Percentiles rank a stretch among this genome's conserved stretches.
phyloP scores from a whole-genome alignment of 2,113 vertebrate species.

The Heteronetta atricapilla region DNA sequence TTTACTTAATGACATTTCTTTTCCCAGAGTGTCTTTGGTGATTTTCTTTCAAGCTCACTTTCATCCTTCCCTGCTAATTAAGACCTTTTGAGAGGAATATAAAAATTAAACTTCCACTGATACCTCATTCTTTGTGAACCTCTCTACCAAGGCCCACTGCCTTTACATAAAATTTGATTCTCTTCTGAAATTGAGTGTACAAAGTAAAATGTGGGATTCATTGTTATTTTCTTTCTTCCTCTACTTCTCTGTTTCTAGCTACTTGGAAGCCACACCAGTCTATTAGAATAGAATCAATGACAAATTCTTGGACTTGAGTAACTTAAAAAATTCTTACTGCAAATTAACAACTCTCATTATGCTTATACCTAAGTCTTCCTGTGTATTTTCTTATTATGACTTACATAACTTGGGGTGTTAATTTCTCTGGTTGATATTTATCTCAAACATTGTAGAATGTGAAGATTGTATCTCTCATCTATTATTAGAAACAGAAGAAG shows the following conservation, averaged over 20 bases:
- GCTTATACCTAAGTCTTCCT: not conserved
- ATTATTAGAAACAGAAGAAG: not conserved
- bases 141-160: conserved; percentile 31
- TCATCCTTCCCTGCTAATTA: conserved; percentile 28
- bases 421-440: not conserved
- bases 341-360: not conserved
- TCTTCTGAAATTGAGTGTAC: conserved; percentile 1
- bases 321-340: not conserved
- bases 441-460: not conserved
- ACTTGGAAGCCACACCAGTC: not conserved
- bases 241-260: not conserved
- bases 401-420: not conserved
- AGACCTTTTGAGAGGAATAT: conserved; percentile 40
- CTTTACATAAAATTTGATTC: conserved; percentile 27
- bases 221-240: conserved; percentile 9
- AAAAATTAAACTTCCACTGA: conserved; percentile 40
- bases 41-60: conserved; percentile 23
- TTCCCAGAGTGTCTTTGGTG: not conserved
- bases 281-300: not conserved
- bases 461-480: not conserved
- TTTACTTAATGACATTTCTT: conserved; percentile 35
- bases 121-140: conserved; percentile 27
- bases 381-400: not conserved
- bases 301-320: not conserved
- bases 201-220: conserved; percentile 26